Percentiles rank a stretch among this genome's conserved stretches.
These are phyloP conservation scores for Lymantria monacha DNA, from an alignment of 2,888 invertebrate genomes.

Conservation along the genomic window DNA sequence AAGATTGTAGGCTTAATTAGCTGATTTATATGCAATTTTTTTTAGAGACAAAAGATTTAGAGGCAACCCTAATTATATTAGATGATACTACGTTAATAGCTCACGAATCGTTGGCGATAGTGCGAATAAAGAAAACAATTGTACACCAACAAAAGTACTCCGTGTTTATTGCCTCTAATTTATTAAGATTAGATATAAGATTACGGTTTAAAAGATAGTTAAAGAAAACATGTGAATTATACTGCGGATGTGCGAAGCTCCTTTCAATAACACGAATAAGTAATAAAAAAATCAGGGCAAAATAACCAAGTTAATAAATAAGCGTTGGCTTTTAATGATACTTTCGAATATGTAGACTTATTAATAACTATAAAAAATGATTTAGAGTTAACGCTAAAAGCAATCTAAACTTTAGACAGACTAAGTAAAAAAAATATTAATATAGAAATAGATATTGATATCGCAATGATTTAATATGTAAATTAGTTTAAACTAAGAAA, in stretches of 20 bases:
- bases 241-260: conserved; percentile 18
- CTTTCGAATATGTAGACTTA: conserved; percentile 4
- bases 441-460: neutral
- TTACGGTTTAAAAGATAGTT: conserved; percentile 26
- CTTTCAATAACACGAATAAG: conserved; percentile 20
- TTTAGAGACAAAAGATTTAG: no score
- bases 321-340: neutral
- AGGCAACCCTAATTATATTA: conserved; percentile 29
- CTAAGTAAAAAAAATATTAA: neutral
- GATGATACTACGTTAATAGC: conserved; percentile 55
- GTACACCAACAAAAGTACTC: conserved; percentile 43
- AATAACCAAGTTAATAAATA: conserved; percentile 1
- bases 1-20: no score
- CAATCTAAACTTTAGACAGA: neutral
- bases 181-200: conserved; percentile 49
- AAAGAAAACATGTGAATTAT: conserved; percentile 26
- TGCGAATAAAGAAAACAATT: conserved; percentile 54
- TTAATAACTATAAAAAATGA: conserved; percentile 1
- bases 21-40: no score
- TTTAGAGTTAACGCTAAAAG: neutral
- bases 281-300: conserved; percentile 24
- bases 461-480: no score
- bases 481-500: no score
- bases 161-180: conserved; percentile 65
- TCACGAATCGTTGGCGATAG: conserved; percentile 65